Evolutionary conservation across 2,888 invertebrate genomes (phyloP).

Genomic region (Cremastinae sp.): DNA sequence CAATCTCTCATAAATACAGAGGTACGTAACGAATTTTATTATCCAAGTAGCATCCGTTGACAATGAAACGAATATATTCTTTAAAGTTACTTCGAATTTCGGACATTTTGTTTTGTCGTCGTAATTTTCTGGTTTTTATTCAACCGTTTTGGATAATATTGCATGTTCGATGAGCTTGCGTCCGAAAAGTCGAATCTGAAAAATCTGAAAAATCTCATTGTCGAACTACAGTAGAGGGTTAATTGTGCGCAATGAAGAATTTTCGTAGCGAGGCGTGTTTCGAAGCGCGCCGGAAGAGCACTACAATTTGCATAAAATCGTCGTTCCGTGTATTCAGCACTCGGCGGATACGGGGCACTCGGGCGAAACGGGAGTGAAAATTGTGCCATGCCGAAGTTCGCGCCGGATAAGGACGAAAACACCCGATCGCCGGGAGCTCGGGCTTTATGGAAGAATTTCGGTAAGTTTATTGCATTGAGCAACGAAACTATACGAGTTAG

Average conservation of each 20-base stretch:
- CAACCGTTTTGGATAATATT: too few relatives aligned
- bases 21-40: too few relatives aligned
- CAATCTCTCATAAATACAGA: too few relatives aligned
- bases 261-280: background rate
- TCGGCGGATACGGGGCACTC: background rate
- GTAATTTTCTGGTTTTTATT: too few relatives aligned
- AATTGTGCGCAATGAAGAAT: background rate
- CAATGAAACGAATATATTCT: too few relatives aligned
- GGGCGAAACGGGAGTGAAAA: slow-evolving; percentile 23
- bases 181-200: too few relatives aligned
- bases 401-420: slow-evolving; percentile 5
- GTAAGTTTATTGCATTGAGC: slow-evolving; percentile 46
- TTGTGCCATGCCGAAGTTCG: background rate
- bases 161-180: too few relatives aligned
- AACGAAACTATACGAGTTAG: slow-evolving; percentile 22
- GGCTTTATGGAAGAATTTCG: slow-evolving; percentile 29
- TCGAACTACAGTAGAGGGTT: background rate
- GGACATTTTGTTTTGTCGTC: too few relatives aligned
- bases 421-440: background rate
- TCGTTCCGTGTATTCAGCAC: background rate
- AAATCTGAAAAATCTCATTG: background rate
- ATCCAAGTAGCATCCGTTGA: too few relatives aligned
- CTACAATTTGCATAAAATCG: slow-evolving; percentile 11
- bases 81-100: too few relatives aligned
- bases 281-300: background rate